Percentiles rank a stretch among this genome's conserved stretches.
These are phyloP conservation scores for Epiblema foenella DNA, from an alignment of 2,888 invertebrate species.

Conservation along the genomic window DNA sequence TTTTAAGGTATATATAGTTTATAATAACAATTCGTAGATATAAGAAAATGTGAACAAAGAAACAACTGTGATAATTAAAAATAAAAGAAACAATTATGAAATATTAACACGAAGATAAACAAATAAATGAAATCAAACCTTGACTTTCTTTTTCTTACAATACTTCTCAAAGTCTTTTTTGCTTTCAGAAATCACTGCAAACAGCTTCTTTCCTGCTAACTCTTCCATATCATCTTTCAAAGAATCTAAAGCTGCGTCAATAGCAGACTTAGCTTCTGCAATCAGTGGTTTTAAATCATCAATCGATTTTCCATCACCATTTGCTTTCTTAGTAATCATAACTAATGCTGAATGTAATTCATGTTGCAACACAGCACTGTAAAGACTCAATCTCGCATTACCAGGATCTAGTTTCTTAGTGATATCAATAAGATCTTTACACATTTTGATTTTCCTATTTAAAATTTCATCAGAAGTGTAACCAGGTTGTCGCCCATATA, in stretches of 20 bases:
- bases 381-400: conserved; percentile 89
- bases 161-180: conserved; percentile 78
- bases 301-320: conserved; percentile 62
- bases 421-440: conserved; percentile 86
- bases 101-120: conserved; percentile 40
- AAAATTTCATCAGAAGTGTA: conserved; percentile 86
- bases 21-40: conserved; percentile 19
- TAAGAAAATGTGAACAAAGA: conserved; percentile 48
- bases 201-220: conserved; percentile 82
- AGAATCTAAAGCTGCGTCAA: conserved; percentile 74
- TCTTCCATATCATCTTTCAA: conserved; percentile 83
- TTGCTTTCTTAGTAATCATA: conserved; percentile 76
- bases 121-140: conserved; percentile 54
- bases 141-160: conserved; percentile 73
- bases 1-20: background rate
- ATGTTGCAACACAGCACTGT: conserved; percentile 90
- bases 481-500: conserved; percentile 89
- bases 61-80: conserved; percentile 61
- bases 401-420: conserved; percentile 89
- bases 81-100: conserved; percentile 38
- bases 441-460: conserved; percentile 87
- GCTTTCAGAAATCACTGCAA: conserved; percentile 75
- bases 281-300: conserved; percentile 73
- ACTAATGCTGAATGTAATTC: conserved; percentile 87
- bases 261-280: conserved; percentile 73